Evolutionary conservation across 2,888 invertebrate genomes (phyloP).

Genomic region (Azorinus chamasolen): DNA sequence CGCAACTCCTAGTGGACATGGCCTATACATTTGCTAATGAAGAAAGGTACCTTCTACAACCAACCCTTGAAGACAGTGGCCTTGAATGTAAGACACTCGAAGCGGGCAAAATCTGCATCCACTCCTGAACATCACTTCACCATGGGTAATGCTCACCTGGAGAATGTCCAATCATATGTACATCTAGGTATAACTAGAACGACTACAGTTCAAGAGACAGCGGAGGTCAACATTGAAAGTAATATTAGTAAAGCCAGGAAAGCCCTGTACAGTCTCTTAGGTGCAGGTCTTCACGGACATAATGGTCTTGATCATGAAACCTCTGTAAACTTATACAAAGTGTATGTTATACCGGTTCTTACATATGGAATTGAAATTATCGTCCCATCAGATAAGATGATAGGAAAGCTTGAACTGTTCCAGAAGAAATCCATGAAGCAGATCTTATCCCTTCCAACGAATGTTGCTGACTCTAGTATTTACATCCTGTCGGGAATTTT

Average conservation of each 20-base stretch:
- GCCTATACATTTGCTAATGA: neutral
- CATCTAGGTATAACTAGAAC: slow-evolving; percentile 7
- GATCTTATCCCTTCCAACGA: slow-evolving; percentile 12
- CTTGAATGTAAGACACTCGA: too few relatives aligned
- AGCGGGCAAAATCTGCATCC: too few relatives aligned
- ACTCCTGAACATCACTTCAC: too few relatives aligned
- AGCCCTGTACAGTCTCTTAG: neutral
- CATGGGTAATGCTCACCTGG: too few relatives aligned
- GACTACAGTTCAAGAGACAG: neutral
- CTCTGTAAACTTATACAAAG: too few relatives aligned
- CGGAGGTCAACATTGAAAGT: neutral
- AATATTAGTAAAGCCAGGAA: slow-evolving; percentile 8
- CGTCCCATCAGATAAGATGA: too few relatives aligned
- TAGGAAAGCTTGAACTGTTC: too few relatives aligned
- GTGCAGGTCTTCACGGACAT: too few relatives aligned
- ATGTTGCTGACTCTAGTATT: slow-evolving; percentile 12
- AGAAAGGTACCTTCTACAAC: neutral
- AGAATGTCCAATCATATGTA: neutral
- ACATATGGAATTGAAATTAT: too few relatives aligned
- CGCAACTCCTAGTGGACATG: neutral
- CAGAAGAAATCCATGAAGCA: slow-evolving; percentile 20
- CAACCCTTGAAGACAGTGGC: too few relatives aligned
- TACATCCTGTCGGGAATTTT: slow-evolving; percentile 10
- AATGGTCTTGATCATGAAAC: too few relatives aligned
- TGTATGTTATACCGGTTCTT: too few relatives aligned